Percentiles rank a stretch among this genome's conserved stretches.
phyloP scores from a whole-genome alignment of 2,113 vertebrate genomes.

The Perognathus longimembris region DNA sequence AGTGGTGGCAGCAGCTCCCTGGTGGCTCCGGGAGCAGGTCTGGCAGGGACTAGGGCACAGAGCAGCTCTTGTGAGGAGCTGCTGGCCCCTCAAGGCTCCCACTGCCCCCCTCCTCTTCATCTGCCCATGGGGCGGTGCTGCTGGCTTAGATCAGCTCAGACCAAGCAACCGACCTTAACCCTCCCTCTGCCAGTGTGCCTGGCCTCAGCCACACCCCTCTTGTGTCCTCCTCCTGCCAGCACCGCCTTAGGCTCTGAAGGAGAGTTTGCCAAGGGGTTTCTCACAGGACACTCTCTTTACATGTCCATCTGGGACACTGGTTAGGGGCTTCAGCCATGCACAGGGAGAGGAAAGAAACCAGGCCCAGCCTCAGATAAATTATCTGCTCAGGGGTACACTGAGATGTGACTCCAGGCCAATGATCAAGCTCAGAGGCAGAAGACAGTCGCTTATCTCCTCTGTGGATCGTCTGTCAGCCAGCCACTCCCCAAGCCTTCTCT shows the following conservation, averaged over 20 bases:
- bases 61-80: conserved; percentile 73
- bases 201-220: background rate
- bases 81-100: conserved; percentile 76
- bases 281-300: conserved; percentile 38
- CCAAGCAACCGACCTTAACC: conserved; percentile 69
- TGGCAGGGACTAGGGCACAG: conserved; percentile 46
- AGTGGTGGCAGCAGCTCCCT: conserved; percentile 10
- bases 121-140: conserved; percentile 87
- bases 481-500: background rate
- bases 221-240: background rate
- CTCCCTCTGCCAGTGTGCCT: conserved; percentile 47
- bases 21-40: conserved; percentile 54
- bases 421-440: background rate
- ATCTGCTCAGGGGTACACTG: background rate
- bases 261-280: background rate
- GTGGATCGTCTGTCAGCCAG: background rate
- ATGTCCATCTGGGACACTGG: background rate
- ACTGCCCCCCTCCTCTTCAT: conserved; percentile 83
- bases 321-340: background rate
- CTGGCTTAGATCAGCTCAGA: conserved; percentile 86
- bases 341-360: background rate
- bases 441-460: background rate
- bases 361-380: background rate
- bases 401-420: background rate
- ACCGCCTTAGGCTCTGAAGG: background rate